A percentile compares a stretch with the other conserved stretches of the same genome.
Evolutionary conservation across 2,797 vertebrate genomes (phyloP).

Genomic region (Melanotaenia maccullochi): DNA sequence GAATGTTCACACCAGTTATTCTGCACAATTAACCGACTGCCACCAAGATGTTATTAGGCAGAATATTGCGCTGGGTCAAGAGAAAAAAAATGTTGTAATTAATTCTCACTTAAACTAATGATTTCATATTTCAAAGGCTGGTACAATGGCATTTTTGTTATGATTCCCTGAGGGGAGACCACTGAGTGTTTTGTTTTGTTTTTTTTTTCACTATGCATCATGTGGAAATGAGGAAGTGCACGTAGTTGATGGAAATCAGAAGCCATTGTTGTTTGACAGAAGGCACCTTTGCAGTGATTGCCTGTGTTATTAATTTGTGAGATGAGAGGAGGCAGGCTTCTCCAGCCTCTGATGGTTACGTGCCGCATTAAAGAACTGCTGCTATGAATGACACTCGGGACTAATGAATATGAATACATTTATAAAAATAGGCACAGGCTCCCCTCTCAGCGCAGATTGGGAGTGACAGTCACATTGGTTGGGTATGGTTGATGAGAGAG

Average conservation of each 20-base stretch:
- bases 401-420: slow-evolving; percentile 85
- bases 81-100: slow-evolving; percentile 75
- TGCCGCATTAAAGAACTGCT: slow-evolving; percentile 72
- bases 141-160: slow-evolving; percentile 68
- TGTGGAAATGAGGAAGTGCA: slow-evolving; percentile 55
- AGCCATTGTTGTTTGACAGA: slow-evolving; percentile 82
- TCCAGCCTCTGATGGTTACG: slow-evolving; percentile 73
- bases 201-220: slow-evolving; percentile 9
- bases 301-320: slow-evolving; percentile 80
- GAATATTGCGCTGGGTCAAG: slow-evolving; percentile 76
- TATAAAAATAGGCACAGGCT: slow-evolving; percentile 80
- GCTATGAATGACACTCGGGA: slow-evolving; percentile 80
- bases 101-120: slow-evolving; percentile 81
- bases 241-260: slow-evolving; percentile 74
- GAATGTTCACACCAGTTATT: slow-evolving; percentile 74
- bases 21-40: slow-evolving; percentile 79
- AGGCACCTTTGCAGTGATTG: slow-evolving; percentile 82
- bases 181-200: slow-evolving; percentile 51
- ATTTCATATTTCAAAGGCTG: slow-evolving; percentile 76
- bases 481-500: slow-evolving; percentile 76
- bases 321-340: slow-evolving; percentile 77
- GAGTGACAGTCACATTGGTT: slow-evolving; percentile 80
- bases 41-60: slow-evolving; percentile 76
- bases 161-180: slow-evolving; percentile 60
- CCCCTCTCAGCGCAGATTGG: slow-evolving; percentile 74